Percentiles rank a stretch among this genome's conserved stretches.
phyloP scores from a whole-genome alignment of 1,140 invertebrate genomes.

The Diploscapter pachys region DNA sequence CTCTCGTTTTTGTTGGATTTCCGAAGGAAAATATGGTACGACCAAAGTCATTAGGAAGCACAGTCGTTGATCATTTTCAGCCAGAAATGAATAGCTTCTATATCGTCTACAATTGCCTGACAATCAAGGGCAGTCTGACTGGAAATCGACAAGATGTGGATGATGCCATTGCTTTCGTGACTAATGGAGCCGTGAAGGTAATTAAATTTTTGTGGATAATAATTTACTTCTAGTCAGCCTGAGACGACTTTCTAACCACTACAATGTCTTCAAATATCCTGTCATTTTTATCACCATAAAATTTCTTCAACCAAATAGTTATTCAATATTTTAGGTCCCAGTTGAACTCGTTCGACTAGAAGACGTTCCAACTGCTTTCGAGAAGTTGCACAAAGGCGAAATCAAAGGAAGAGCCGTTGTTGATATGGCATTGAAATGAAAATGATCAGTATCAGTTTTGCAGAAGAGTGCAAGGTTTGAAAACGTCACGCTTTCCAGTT shows the following conservation, averaged over 20 bases:
- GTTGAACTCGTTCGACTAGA: conserved; percentile 35
- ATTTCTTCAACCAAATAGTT: too few relatives aligned
- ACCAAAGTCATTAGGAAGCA: background rate
- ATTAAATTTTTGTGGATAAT: too few relatives aligned
- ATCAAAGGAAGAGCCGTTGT: conserved; percentile 31
- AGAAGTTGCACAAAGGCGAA: conserved; percentile 30
- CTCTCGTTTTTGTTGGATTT: conserved; percentile 33
- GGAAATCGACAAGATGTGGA: conserved; percentile 36
- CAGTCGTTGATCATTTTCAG: background rate
- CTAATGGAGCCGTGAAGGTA: conserved; percentile 32
- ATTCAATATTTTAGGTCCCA: conserved; percentile 1
- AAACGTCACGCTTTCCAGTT: too few relatives aligned
- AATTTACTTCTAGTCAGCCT: too few relatives aligned
- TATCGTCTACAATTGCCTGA: conserved; percentile 28
- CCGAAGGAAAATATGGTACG: conserved; percentile 28
- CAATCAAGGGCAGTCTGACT: conserved; percentile 30
- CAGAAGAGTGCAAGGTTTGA: too few relatives aligned
- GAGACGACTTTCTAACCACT: too few relatives aligned
- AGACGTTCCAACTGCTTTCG: conserved; percentile 31
- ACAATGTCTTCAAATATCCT: too few relatives aligned
- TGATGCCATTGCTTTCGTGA: conserved; percentile 37
- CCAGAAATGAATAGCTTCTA: conserved; percentile 18
- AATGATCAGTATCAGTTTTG: too few relatives aligned
- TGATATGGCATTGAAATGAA: conserved; percentile 30
- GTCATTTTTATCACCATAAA: too few relatives aligned